Percentiles rank a stretch among this genome's conserved stretches.
phyloP scores from a whole-genome alignment of 2,888 invertebrate genomes.

The Epinotia demarniana region DNA sequence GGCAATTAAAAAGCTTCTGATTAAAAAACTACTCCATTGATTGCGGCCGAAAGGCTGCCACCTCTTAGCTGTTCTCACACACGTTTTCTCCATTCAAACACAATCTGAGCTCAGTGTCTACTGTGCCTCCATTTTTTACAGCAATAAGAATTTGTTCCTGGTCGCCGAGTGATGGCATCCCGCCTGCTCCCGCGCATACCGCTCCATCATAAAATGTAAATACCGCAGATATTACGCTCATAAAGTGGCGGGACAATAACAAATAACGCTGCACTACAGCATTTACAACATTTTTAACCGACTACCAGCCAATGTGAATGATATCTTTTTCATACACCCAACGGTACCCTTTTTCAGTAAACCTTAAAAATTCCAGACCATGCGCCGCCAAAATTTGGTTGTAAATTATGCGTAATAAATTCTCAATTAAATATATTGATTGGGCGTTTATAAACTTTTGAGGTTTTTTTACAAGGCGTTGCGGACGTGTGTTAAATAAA shows the following conservation, averaged over 20 bases:
- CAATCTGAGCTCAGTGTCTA: slow-evolving; percentile 68
- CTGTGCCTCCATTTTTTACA: slow-evolving; percentile 66
- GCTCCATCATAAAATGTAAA: slow-evolving; percentile 79
- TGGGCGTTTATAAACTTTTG: slow-evolving; percentile 26
- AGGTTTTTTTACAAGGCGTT: slow-evolving; percentile 9
- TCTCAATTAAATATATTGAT: slow-evolving; percentile 39
- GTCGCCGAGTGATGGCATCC: slow-evolving; percentile 72
- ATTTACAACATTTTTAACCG: slow-evolving; percentile 57
- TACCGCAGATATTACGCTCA: slow-evolving; percentile 67
- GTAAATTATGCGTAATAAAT: slow-evolving; percentile 27
- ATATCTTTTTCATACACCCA: slow-evolving; percentile 58
- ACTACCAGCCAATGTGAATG: slow-evolving; percentile 59
- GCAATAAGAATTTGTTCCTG: slow-evolving; percentile 79
- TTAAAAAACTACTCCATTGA: not conserved
- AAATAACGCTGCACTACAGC: slow-evolving; percentile 51
- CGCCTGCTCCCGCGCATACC: slow-evolving; percentile 68
- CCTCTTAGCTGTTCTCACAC: slow-evolving; percentile 54
- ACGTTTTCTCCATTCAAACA: slow-evolving; percentile 75
- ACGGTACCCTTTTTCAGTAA: slow-evolving; percentile 50
- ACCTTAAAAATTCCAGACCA: slow-evolving; percentile 43
- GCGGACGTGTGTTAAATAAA: slow-evolving; percentile 31
- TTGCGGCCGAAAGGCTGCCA: slow-evolving; percentile 20
- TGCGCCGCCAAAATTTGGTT: slow-evolving; percentile 21
- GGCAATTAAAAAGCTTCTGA: slow-evolving; percentile 4
- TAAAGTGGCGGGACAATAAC: slow-evolving; percentile 69